Evolutionary conservation across 2,113 vertebrate genomes (phyloP).

Genomic region (Macaca mulatta): DNA sequence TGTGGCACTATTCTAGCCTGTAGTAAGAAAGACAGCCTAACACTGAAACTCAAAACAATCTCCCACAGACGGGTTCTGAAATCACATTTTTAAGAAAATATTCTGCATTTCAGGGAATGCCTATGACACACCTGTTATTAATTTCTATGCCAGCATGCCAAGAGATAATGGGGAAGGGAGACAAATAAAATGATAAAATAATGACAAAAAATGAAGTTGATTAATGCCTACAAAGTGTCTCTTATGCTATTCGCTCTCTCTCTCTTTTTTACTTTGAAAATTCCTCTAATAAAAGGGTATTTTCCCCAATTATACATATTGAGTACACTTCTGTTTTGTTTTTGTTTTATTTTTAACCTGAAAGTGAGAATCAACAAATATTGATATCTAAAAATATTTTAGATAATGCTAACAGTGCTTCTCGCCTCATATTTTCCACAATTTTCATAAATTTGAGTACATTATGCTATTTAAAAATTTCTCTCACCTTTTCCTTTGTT

Average conservation of each 20-base stretch:
- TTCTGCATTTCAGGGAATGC: no score
- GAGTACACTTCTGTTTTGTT: background rate
- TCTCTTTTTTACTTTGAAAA: background rate
- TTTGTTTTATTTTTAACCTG: background rate
- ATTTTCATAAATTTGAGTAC: background rate
- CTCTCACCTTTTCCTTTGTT: slow-evolving; percentile 95
- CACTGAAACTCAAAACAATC: no score
- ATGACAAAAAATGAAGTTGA: background rate
- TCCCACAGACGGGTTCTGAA: no score
- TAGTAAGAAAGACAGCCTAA: no score
- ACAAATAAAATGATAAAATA: background rate
- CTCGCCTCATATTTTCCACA: background rate
- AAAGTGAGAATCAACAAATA: background rate
- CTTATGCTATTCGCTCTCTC: background rate
- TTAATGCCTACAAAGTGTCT: background rate
- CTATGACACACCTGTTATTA: no score
- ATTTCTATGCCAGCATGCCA: no score
- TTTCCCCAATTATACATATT: background rate
- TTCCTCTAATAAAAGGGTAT: background rate
- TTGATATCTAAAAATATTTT: background rate
- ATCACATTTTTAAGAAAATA: no score
- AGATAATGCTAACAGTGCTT: background rate
- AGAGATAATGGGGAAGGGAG: background rate
- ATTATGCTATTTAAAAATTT: background rate
- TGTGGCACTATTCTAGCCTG: no score